phyloP scores from a whole-genome alignment of 92 coral and sea anemone genomes.

The Siderastrea siderea region DNA sequence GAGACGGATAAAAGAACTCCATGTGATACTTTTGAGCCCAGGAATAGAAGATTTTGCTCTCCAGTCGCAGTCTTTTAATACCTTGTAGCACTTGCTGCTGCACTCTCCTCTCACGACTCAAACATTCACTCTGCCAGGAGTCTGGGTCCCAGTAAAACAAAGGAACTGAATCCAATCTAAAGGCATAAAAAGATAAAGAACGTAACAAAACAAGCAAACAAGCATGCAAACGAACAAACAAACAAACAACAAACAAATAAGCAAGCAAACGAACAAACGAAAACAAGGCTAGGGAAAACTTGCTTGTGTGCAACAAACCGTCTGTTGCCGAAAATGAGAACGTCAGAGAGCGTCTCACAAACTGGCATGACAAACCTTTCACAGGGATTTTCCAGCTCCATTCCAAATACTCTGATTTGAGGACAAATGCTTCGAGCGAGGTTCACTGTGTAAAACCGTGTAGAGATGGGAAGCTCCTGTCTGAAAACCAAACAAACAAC shows the following conservation, averaged over 20 bases:
- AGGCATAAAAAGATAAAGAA: not conserved
- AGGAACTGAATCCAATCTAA: conserved; percentile 30
- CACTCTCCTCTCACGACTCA: conserved; percentile 39
- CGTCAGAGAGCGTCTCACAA: not conserved
- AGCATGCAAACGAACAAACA: not conserved
- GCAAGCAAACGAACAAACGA: not conserved
- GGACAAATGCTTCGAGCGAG: conserved; percentile 62
- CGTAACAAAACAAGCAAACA: not conserved
- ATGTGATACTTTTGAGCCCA: conserved; percentile 64
- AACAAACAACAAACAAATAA: too few relatives aligned
- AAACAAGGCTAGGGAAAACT: too few relatives aligned
- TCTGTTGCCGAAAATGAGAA: too few relatives aligned
- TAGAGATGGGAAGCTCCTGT: conserved; percentile 46
- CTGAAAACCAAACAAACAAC: conserved; percentile 1
- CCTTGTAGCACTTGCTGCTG: conserved; percentile 39
- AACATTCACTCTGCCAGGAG: conserved; percentile 47
- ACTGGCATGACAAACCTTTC: conserved; percentile 49
- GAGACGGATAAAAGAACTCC: conserved; percentile 82
- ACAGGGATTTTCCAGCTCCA: conserved; percentile 72
- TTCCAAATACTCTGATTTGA: conserved; percentile 74
- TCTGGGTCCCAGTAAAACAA: conserved; percentile 76
- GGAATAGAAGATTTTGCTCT: conserved; percentile 54
- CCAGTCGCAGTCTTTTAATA: conserved; percentile 54
- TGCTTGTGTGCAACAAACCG: too few relatives aligned
- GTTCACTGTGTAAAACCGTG: conserved; percentile 63